Percentiles rank a stretch among this genome's conserved stretches.
Conservation (phyloP, 2,113 vertebrate species). For the Phylloscopus trochilus region DNA sequence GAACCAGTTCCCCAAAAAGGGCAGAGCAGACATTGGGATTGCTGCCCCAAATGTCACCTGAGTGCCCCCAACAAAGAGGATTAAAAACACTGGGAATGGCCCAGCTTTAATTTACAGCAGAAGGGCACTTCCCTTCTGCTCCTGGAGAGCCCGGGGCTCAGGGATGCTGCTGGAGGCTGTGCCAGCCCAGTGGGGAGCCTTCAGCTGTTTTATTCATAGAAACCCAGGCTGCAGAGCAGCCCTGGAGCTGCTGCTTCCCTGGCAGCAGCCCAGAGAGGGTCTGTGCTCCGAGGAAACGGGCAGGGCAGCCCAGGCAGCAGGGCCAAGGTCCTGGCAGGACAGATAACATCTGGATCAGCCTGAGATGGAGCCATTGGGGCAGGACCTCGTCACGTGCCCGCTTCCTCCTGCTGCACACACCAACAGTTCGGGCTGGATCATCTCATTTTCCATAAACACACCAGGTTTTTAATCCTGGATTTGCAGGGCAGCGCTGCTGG, state of each 20-base stretch:
- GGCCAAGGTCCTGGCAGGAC: neutral
- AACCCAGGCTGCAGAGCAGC: neutral
- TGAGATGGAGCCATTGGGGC: neutral
- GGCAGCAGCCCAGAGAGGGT: neutral
- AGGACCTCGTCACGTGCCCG: neutral
- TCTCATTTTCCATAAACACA: neutral
- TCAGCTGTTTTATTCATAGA: neutral
- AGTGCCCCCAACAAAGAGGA: neutral
- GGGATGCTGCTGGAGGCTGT: neutral
- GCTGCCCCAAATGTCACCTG: neutral
- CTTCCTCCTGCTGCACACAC: neutral
- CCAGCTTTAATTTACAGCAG: rapidly evolving
- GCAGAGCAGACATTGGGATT: neutral
- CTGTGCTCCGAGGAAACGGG: neutral
- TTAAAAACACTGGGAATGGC: rapidly evolving
- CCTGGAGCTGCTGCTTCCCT: neutral
- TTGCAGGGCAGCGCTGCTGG: neutral
- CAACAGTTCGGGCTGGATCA: neutral
- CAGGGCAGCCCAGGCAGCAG: neutral
- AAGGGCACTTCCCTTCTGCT: neutral
- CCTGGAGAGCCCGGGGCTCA: neutral
- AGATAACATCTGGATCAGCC: neutral
- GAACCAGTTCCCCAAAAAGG: neutral
- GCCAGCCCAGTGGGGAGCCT: neutral
- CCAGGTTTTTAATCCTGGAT: neutral